Base-by-base conservation (phyloP, 2,888 invertebrate species). In the Drosophila siamana region DNA sequence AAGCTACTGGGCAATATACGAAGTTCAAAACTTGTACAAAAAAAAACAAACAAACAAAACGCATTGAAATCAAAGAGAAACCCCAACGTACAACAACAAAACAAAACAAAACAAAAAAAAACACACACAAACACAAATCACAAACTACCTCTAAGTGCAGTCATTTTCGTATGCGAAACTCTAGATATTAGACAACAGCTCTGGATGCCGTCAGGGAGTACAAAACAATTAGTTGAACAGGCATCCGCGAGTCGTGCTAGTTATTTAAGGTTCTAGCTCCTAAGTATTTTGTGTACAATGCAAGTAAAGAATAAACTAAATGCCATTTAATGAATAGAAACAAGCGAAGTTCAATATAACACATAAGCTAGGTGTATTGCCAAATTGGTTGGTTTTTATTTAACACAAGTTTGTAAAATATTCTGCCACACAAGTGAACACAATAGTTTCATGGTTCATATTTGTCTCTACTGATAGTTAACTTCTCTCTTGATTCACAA, bases 21-120 rank as follows among this genome's bases (percentile, higher is more conserved):
- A 88, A 83, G 86, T 84, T 83, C 48, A 65, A 88, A 84, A 80
- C 88, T 84, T 84, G 67, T 78, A 63, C 66, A 79, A 33, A 33
- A 76, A n/a, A n/a, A n/a, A n/a, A n/a, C n/a, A n/a, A n/a, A n/a
- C n/a, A n/a, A n/a, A n/a, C n/a, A n/a, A n/a, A 66, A 61, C 65
- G 78, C 81, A 87, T 72, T 69, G 52, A 84, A 82, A 84, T 87
- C 88, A 84, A 84, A 84, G 88, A 84, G 86, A 84, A 82, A 77
- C 63, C 69, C 64, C 64, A 85, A 85, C 74, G 86, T 87, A 87
- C 79, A 86, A 66, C 59, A 30, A 33, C n/a, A n/a, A n/a, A n/a
- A 30, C 30, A 30, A 30, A 30, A 30, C 2, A 3, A 30, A 30
- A 22, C 5, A 44, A n/a, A n/a, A 30, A 9, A 30, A 30, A 30